These are phyloP conservation scores for fruit fly (Drosophila melanogaster) DNA, from an alignment of 1,140 invertebrate species.

Conservation along the genomic window Release_6_plus_ISO1_MT NC_004354.4:7771001-7771500, in stretches of 20 bases:
- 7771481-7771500: slow-evolving; percentile 9
- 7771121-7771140: slow-evolving; percentile 14
- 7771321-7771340: not conserved
- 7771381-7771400: slow-evolving; percentile 50
- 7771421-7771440: not conserved
- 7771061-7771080: slow-evolving; percentile 80
- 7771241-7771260: slow-evolving; percentile 84
- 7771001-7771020: not conserved
- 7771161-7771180: slow-evolving; percentile 40
- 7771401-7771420: not conserved
- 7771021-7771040: slow-evolving; percentile 13
- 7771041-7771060: slow-evolving; percentile 46
- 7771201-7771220: slow-evolving; percentile 83
- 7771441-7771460: not conserved
- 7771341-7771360: not conserved
- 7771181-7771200: slow-evolving; percentile 73
- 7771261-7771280: slow-evolving; percentile 73
- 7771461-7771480: slow-evolving; percentile 2
- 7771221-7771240: slow-evolving; percentile 84
- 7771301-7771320: slow-evolving; percentile 66
- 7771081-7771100: slow-evolving; percentile 73
- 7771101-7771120: not conserved
- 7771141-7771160: slow-evolving; percentile 42
- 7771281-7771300: slow-evolving; percentile 70
- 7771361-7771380: slow-evolving; percentile 43